These are phyloP conservation scores for Sesia bembeciformis DNA, from an alignment of 2,888 invertebrate genomes.

Conservation along the genomic window DNA sequence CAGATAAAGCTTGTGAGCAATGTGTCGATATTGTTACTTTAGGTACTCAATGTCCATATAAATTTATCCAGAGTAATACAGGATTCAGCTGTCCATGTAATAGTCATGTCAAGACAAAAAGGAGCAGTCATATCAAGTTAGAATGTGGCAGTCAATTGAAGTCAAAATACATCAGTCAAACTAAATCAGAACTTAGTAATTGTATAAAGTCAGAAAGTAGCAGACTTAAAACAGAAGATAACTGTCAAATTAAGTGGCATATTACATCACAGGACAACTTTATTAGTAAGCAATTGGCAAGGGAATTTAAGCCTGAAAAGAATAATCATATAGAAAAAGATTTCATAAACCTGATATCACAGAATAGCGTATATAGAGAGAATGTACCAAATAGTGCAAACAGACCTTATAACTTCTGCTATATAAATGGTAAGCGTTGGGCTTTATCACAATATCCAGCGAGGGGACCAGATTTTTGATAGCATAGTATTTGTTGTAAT, in stretches of 20 bases:
- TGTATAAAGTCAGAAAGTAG: background rate
- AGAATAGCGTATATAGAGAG: no score
- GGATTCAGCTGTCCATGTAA: slow-evolving; percentile 10
- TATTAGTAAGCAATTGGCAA: background rate
- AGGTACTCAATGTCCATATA: slow-evolving; percentile 27
- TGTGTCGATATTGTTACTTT: slow-evolving; percentile 19
- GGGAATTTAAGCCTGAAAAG: background rate
- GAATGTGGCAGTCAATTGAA: background rate
- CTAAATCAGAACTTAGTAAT: background rate
- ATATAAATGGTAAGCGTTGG: slow-evolving; percentile 37
- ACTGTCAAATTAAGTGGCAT: background rate
- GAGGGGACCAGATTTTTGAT: slow-evolving; percentile 52
- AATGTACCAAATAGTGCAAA: background rate
- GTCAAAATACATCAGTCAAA: background rate
- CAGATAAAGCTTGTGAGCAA: slow-evolving; percentile 37
- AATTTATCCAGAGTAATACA: slow-evolving; percentile 5
- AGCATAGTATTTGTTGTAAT: background rate
- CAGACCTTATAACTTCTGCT: background rate
- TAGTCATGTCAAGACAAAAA: slow-evolving; percentile 5
- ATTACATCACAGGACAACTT: background rate
- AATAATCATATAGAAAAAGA: background rate
- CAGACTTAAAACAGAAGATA: background rate
- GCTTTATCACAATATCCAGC: slow-evolving; percentile 32
- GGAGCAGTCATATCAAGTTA: no score
- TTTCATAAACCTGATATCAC: no score